Conservation (phyloP, 2,797 vertebrate species). For the Perdix hodgsoniae region DNA sequence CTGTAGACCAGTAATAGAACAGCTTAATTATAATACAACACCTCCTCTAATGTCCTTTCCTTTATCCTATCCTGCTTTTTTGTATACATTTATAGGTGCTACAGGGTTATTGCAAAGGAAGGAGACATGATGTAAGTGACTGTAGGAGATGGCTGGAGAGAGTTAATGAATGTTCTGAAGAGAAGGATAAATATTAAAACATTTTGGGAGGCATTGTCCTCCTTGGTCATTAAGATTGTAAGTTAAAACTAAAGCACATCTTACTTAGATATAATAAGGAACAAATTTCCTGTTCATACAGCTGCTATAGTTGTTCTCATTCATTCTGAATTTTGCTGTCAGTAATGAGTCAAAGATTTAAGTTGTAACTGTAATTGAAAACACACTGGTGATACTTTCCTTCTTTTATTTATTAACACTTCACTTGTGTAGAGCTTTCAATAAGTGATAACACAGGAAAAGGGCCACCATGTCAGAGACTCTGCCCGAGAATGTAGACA, state of each 20-base stretch:
- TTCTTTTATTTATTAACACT: not conserved
- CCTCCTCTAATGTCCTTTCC: not conserved
- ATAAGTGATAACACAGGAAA: not conserved
- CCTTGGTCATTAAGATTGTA: not conserved
- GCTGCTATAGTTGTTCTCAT: not conserved
- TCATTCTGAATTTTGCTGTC: not conserved
- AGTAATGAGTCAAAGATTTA: not conserved
- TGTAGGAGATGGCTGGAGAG: not conserved
- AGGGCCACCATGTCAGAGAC: not conserved
- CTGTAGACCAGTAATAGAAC: not conserved
- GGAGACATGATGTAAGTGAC: not conserved
- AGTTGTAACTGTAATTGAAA: constrained; percentile 5
- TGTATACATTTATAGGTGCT: not conserved
- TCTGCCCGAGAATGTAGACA: not conserved
- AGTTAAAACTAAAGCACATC: not conserved
- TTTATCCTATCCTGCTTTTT: not conserved
- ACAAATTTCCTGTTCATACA: not conserved
- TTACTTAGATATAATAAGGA: not conserved
- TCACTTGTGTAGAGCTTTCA: not conserved
- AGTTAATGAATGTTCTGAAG: not conserved
- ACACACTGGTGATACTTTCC: not conserved
- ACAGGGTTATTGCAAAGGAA: not conserved
- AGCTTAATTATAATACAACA: not conserved
- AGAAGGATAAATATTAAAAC: not conserved
- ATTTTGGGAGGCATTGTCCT: not conserved